A percentile compares a stretch with the other conserved stretches of the same genome.
Conservation (phyloP, 2,888 invertebrate genomes). For the Mythimna ferrago region DNA sequence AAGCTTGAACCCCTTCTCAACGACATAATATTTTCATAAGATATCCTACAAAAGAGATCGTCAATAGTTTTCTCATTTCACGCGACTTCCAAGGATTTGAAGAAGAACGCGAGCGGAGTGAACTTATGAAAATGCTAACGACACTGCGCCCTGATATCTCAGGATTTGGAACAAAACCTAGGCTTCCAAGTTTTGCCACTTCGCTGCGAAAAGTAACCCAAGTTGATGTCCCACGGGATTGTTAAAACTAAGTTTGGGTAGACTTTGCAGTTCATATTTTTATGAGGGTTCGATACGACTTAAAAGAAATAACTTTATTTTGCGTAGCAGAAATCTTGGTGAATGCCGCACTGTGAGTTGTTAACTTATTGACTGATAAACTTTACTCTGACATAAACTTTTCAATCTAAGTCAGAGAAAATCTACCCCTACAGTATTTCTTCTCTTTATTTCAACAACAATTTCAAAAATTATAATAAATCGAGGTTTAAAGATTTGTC, state of each 20-base stretch:
- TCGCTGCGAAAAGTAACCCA: constrained; percentile 25
- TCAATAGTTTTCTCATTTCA: constrained; percentile 50
- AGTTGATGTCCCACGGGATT: constrained; percentile 2
- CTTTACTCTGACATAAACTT: background rate
- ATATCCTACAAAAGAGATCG: constrained; percentile 10
- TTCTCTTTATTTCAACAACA: background rate
- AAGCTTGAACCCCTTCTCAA: background rate
- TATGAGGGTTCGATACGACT: background rate
- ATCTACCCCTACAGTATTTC: background rate
- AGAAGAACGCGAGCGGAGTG: constrained; percentile 17
- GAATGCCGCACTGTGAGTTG: background rate
- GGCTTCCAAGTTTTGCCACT: constrained; percentile 44
- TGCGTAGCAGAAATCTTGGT: background rate
- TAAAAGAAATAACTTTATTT: background rate
- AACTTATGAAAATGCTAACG: constrained; percentile 59
- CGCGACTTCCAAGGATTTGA: constrained; percentile 24
- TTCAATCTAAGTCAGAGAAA: background rate
- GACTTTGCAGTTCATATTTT: constrained; percentile 7
- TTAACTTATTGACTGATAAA: no score
- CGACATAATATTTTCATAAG: constrained; percentile 37
- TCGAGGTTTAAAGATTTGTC: constrained; percentile 23
- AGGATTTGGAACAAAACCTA: constrained; percentile 37
- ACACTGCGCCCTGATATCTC: constrained; percentile 31
- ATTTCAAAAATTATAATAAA: constrained; percentile 6
- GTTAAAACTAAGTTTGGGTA: constrained; percentile 20